Conservation (phyloP, 92 coral and sea anemone species). For the Pocillopora meandrina region DNA sequence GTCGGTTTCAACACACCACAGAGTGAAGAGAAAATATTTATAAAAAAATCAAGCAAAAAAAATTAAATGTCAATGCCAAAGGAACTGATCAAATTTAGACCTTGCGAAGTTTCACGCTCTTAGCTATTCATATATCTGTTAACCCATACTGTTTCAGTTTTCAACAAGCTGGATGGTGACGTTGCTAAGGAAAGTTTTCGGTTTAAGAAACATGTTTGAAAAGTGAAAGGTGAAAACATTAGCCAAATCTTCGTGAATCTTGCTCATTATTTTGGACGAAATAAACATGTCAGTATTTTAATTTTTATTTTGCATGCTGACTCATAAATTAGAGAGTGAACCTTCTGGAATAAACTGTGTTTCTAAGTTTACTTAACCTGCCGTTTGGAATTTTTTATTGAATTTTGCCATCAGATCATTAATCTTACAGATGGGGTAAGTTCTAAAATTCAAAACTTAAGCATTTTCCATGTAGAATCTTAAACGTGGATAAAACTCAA, state of each 20-base stretch:
- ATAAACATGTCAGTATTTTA: background rate
- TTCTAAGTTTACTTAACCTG: no score
- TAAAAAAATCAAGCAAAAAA: background rate
- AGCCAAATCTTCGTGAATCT: background rate
- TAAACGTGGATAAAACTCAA: no score
- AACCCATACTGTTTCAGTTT: background rate
- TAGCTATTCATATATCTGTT: background rate
- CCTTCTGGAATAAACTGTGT: no score
- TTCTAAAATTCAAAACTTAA: no score
- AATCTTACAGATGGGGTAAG: no score
- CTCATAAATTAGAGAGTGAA: no score
- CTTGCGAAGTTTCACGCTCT: background rate
- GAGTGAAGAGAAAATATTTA: background rate
- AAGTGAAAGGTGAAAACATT: slow-evolving; percentile 13
- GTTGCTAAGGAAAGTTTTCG: slow-evolving; percentile 26
- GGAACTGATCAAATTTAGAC: background rate
- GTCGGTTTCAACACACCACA: background rate
- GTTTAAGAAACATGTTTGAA: slow-evolving; percentile 17
- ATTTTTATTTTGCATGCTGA: no score
- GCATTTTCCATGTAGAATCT: no score
- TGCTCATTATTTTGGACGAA: background rate
- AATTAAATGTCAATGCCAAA: background rate
- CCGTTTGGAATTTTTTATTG: no score
- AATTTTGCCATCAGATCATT: no score
- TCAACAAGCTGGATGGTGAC: background rate